Evolutionary conservation across 1,140 invertebrate genomes (phyloP).

Genomic region (Ericerus pela): DNA sequence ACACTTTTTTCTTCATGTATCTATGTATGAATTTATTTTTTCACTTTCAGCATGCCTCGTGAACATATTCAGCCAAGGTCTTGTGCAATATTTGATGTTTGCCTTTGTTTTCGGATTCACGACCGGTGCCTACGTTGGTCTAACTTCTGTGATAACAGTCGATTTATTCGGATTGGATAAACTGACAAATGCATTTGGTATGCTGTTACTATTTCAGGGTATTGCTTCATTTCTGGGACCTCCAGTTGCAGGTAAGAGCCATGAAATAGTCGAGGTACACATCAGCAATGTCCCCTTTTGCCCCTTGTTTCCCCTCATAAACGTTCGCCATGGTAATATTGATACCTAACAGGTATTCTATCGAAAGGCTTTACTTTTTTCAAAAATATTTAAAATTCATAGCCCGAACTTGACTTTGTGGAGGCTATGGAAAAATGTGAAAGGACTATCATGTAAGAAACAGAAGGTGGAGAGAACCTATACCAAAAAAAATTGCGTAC

Average conservation of each 20-base stretch:
- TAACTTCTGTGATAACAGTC: constrained; percentile 79
- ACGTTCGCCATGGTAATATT: not conserved
- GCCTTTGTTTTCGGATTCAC: constrained; percentile 71
- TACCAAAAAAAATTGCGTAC: too few species aligned
- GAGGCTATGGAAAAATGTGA: too few species aligned
- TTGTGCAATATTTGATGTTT: constrained; percentile 40
- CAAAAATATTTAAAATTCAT: not conserved
- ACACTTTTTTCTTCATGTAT: too few species aligned
- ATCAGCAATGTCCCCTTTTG: too few species aligned
- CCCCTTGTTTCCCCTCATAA: not conserved
- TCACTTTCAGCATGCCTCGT: not conserved
- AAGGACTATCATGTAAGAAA: too few species aligned
- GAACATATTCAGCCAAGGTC: not conserved
- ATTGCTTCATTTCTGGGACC: constrained; percentile 76
- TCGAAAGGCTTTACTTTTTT: not conserved
- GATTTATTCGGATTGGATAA: constrained; percentile 73
- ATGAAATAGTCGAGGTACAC: constrained; percentile 3
- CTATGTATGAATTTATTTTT: too few species aligned
- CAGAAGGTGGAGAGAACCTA: too few species aligned
- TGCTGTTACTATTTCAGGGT: constrained; percentile 79
- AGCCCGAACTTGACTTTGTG: not conserved
- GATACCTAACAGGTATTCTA: not conserved
- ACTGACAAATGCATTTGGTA: constrained; percentile 84
- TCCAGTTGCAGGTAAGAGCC: constrained; percentile 69
- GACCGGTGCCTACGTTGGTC: constrained; percentile 80